Evolutionary conservation across 1,140 invertebrate species (phyloP), one percentile per base, ranked within the genome.

Genomic region (Bradysia coprophila): DNA sequence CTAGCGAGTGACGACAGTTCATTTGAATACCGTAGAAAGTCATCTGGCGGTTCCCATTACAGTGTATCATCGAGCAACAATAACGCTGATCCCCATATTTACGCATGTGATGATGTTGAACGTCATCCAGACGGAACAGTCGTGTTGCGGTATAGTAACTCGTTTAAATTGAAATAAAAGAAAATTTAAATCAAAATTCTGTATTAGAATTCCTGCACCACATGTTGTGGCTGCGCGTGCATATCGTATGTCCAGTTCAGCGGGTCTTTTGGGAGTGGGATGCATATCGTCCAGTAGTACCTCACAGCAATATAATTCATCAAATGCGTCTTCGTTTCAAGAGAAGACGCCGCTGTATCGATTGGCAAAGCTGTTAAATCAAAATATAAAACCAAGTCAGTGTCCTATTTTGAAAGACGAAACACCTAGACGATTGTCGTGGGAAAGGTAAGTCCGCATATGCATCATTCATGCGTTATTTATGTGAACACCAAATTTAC

Each of bases 381-480:
- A 79, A 64, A 48, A 65, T 60, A 46, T 56, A 58, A 38, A 52
- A 59, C 22, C 59, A 54, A 49, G 68, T 59, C 41, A 65, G 55
- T 50, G 57, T 54, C 46, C 56, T 44, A 20, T 38, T 18, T 19
- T 38, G 11, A 38, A 38, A 38, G 36, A 38, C 28, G 57, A 60
- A 40, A 52, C 57, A 44, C 71, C 71, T 16, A 62, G 81, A 44
- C 65, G 81, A 45, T 69, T 83, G 40, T 81, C 78, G 51, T 83
- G 80, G 80, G 81, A 85, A 57, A 73, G 76, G 80, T 82, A 62
- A 59, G 60, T 51, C 28, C 20, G 38, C 15, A 37, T n/a, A n/a
- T n/a, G n/a, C n/a, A n/a, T n/a, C n/a, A n/a, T n/a, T n/a, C n/a
- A n/a, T n/a, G n/a, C 13, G 34, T 37, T 15, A 37, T 28, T 8